A percentile compares a stretch with the other conserved stretches of the same genome.
These are phyloP conservation scores for Mactromeris polynyma DNA, from an alignment of 2,888 invertebrate genomes.

Conservation along the genomic window DNA sequence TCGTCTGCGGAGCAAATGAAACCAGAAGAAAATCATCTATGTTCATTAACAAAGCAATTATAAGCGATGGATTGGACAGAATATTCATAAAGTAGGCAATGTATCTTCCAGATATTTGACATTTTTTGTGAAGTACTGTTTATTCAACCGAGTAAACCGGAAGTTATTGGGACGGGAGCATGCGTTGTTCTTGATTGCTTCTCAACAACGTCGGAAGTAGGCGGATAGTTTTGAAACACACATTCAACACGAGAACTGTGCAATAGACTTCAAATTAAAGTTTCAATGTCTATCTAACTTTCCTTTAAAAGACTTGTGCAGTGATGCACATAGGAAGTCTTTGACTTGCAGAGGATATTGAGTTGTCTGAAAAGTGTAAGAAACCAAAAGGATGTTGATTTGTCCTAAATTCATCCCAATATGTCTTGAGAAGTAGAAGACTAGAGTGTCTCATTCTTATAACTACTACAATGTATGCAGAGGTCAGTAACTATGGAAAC, in stretches of 20 bases:
- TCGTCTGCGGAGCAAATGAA: conserved; percentile 51
- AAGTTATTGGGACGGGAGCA: conserved; percentile 38
- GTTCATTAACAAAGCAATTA: conserved; percentile 54
- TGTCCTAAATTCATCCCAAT: neutral
- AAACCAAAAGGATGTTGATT: neutral
- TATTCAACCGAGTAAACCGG: conserved; percentile 54
- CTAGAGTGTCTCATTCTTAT: too few relatives aligned
- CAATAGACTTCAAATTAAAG: neutral
- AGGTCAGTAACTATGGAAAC: too few relatives aligned
- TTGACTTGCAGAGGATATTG: neutral
- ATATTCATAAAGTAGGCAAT: conserved; percentile 39
- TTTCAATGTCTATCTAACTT: neutral
- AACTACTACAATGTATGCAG: too few relatives aligned
- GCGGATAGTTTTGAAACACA: conserved; percentile 28
- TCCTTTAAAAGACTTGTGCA: neutral
- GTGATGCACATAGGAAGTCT: neutral
- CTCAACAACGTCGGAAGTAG: conserved; percentile 44
- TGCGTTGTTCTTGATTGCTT: conserved; percentile 46
- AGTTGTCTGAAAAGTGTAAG: neutral
- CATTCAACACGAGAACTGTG: neutral
- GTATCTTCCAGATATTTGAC: conserved; percentile 40
- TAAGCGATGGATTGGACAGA: conserved; percentile 38
- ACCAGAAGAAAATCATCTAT: conserved; percentile 40
- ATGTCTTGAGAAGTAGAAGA: neutral
- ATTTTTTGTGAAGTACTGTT: conserved; percentile 47